Evolutionary conservation across 2,113 vertebrate species (phyloP).

Genomic region (Bathybates hornii): DNA sequence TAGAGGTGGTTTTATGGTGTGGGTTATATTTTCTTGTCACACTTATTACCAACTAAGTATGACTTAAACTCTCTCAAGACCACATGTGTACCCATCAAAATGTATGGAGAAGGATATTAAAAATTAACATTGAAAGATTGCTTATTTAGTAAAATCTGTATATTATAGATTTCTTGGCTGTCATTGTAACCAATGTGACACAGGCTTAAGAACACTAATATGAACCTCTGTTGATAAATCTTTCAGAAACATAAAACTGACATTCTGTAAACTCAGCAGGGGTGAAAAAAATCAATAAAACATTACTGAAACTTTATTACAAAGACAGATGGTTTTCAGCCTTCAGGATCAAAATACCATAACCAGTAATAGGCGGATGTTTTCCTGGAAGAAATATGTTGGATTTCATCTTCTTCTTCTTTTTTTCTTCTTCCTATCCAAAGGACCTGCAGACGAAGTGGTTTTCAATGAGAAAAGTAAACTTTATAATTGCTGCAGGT

Average conservation of each 20-base stretch:
- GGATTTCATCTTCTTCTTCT: neutral
- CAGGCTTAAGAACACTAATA: neutral
- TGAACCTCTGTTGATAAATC: neutral
- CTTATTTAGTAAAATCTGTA: neutral
- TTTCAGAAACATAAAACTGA: neutral
- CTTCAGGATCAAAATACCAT: neutral
- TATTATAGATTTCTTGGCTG: neutral
- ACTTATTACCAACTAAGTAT: neutral
- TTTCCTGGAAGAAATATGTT: neutral
- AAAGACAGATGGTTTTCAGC: neutral
- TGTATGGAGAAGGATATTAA: neutral
- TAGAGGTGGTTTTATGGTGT: neutral
- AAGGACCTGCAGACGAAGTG: neutral
- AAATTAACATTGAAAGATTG: neutral
- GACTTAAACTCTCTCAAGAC: neutral
- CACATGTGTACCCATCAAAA: neutral
- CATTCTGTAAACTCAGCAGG: neutral
- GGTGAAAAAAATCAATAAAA: neutral
- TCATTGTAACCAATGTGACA: neutral
- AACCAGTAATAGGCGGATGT: neutral
- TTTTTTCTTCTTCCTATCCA: neutral
- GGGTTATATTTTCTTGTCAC: neutral
- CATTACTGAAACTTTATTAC: neutral
- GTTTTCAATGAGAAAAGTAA: neutral
- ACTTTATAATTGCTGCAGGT: neutral